A percentile compares a stretch with the other conserved stretches of the same genome.
Conservation (phyloP, 2,888 invertebrate genomes). For the Chirona hameri region DNA sequence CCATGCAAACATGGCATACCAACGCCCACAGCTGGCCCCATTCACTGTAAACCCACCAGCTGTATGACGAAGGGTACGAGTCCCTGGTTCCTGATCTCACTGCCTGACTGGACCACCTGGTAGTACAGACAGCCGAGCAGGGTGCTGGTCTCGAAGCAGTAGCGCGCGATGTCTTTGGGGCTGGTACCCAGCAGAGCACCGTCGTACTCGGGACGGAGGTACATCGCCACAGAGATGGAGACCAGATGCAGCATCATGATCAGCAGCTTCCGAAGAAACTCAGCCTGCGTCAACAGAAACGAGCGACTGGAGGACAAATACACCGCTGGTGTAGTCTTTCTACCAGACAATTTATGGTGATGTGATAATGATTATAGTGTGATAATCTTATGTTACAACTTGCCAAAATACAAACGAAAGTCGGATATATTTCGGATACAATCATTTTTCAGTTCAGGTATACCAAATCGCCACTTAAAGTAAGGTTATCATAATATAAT, state of each 20-base stretch:
- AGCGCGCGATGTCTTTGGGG: conserved; percentile 53
- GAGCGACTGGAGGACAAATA: no score
- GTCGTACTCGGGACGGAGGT: conserved; percentile 65
- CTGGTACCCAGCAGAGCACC: conserved; percentile 40
- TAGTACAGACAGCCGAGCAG: conserved; percentile 81
- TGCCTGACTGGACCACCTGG: conserved; percentile 85
- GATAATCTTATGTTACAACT: no score
- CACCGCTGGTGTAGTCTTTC: no score
- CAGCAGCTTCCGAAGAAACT: conserved; percentile 85
- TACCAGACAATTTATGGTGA: no score
- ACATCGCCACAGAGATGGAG: conserved; percentile 83
- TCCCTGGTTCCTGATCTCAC: conserved; percentile 93
- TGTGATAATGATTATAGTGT: no score
- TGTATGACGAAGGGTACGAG: conserved; percentile 83
- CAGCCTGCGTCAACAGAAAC: conserved; percentile 58
- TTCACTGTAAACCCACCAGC: conserved; percentile 59
- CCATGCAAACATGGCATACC: no score
- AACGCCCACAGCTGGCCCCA: no score
- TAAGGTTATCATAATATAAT: no score
- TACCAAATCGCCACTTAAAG: no score
- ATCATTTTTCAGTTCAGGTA: no score
- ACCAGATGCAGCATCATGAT: conserved; percentile 83
- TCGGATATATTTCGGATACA: no score
- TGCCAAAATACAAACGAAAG: no score
- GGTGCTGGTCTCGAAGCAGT: conserved; percentile 79